phyloP scores from a whole-genome alignment of 30 jellyfish, hydroid and myxozoan species.

The Aurelia aurita complex sp. Pacific region DNA sequence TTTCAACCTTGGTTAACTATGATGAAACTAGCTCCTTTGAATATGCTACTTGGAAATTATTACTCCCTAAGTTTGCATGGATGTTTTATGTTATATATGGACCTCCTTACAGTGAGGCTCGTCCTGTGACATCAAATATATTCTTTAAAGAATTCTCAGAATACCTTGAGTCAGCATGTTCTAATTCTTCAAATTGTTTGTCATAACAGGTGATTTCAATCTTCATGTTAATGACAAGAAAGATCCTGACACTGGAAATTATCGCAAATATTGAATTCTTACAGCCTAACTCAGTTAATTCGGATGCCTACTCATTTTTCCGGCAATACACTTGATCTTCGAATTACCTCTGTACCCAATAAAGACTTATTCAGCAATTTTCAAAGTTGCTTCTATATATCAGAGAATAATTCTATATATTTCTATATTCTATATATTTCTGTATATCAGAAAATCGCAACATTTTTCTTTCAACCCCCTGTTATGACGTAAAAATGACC shows the following conservation, averaged over 20 bases:
- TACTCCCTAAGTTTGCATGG: no score
- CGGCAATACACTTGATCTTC: background rate
- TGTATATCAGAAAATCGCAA: no score
- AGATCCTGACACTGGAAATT: background rate
- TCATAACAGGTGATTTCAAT: background rate
- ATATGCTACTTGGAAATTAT: no score
- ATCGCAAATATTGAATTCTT: background rate
- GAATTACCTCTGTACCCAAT: conserved; percentile 1
- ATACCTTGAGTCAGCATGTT: background rate
- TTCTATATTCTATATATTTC: no score
- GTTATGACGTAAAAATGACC: no score
- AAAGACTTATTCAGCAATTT: background rate
- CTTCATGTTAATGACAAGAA: no score
- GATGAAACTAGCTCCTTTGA: no score
- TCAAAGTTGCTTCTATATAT: conserved; percentile 1
- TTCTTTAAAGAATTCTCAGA: background rate
- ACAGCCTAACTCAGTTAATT: conserved; percentile 2
- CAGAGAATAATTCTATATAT: background rate
- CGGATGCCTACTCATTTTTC: background rate
- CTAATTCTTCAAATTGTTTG: background rate
- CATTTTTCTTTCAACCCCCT: no score
- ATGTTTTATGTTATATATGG: no score
- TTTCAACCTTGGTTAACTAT: no score
- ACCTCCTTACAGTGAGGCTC: no score
- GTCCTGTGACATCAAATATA: background rate